phyloP scores from a whole-genome alignment of 2,888 invertebrate genomes.

The Meganola albula region DNA sequence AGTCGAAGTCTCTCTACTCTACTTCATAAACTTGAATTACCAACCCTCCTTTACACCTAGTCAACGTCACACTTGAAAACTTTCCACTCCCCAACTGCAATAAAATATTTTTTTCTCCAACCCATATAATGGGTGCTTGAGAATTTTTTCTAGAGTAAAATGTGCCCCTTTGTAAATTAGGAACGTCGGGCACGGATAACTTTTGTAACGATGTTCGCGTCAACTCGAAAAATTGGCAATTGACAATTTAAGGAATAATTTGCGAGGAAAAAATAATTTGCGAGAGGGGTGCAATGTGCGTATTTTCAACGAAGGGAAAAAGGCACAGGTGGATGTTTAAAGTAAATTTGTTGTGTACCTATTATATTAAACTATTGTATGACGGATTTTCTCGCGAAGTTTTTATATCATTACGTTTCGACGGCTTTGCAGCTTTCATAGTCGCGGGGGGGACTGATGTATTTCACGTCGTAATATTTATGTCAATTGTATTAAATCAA shows the following conservation, averaged over 20 bases:
- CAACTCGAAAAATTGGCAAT: slow-evolving; percentile 38
- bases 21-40: slow-evolving; percentile 29
- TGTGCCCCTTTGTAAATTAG: slow-evolving; percentile 40
- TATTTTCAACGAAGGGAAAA: neutral
- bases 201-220: slow-evolving; percentile 39
- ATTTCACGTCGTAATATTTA: no score
- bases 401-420: no score
- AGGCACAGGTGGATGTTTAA: no score
- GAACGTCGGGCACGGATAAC: slow-evolving; percentile 35
- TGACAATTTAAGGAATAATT: slow-evolving; percentile 37
- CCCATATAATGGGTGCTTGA: slow-evolving; percentile 13
- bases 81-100: slow-evolving; percentile 32
- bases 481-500: no score
- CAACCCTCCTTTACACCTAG: slow-evolving; percentile 19
- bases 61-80: slow-evolving; percentile 26
- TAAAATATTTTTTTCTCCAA: slow-evolving; percentile 38
- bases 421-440: no score
- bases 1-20: no score
- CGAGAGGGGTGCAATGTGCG: slow-evolving; percentile 6
- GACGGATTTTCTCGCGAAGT: no score
- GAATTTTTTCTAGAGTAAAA: slow-evolving; percentile 22
- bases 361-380: no score
- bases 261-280: slow-evolving; percentile 24
- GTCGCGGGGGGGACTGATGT: no score
- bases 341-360: no score